Evolutionary conservation across 1,140 invertebrate genomes (phyloP).

Genomic region (Colletes gigas): DNA sequence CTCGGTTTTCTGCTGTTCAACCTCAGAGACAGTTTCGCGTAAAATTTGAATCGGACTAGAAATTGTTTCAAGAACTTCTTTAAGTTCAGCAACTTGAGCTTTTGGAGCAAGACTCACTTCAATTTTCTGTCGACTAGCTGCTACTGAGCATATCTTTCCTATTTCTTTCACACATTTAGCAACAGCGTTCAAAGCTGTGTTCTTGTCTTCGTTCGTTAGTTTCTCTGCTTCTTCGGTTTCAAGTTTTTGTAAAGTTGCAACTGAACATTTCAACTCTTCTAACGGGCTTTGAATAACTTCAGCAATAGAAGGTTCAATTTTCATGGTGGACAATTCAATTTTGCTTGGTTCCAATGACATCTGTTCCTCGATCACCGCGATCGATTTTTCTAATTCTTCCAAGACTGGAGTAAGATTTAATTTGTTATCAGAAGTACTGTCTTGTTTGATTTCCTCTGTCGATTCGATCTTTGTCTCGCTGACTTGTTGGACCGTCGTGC

Average conservation of each 20-base stretch:
- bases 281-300: conserved; percentile 1
- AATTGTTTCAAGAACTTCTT: conserved; percentile 18
- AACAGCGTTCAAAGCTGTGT: neutral
- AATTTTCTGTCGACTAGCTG: neutral
- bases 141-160: neutral
- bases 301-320: too few species aligned
- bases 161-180: conserved; percentile 31
- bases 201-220: neutral
- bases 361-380: conserved; percentile 19
- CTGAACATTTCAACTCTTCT: neutral
- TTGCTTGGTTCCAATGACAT: too few species aligned
- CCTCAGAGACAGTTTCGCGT: neutral
- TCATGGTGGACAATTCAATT: too few species aligned
- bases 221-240: neutral
- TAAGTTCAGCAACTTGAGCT: conserved; percentile 1
- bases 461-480: neutral
- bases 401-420: conserved; percentile 21
- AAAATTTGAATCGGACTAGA: conserved; percentile 18
- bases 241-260: neutral
- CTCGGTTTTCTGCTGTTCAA: neutral
- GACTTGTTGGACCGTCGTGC: neutral
- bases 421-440: neutral
- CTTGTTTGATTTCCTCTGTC: neutral
- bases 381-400: conserved; percentile 23
- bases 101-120: neutral